phyloP scores from a whole-genome alignment of 2,888 invertebrate genomes.

The Polydrusus cervinus region DNA sequence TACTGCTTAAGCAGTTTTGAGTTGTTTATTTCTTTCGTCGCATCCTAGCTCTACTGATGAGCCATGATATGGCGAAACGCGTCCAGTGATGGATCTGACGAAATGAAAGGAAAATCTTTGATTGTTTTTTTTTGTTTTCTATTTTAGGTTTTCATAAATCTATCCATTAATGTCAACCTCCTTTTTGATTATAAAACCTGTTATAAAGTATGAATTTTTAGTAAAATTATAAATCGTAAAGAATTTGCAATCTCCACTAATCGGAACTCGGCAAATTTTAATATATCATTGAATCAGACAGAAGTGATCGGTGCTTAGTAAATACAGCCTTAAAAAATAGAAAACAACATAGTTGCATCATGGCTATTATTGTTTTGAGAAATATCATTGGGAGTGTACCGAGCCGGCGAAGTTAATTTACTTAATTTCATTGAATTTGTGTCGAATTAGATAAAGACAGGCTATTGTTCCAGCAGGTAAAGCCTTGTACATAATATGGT shows the following conservation, averaged over 20 bases:
- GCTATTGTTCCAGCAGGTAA: neutral
- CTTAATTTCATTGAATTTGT: conserved; percentile 31
- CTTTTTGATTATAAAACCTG: too few relatives aligned
- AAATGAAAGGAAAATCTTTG: too few relatives aligned
- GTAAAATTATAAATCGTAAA: neutral
- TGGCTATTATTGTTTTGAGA: conserved; percentile 45
- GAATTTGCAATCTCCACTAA: conserved; percentile 11
- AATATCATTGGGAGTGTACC: conserved; percentile 42
- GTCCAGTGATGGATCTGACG: too few relatives aligned
- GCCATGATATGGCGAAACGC: too few relatives aligned
- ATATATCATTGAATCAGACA: conserved; percentile 39
- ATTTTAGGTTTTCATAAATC: too few relatives aligned
- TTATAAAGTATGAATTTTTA: neutral
- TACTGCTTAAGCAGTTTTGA: too few relatives aligned
- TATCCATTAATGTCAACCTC: too few relatives aligned
- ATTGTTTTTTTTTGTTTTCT: too few relatives aligned
- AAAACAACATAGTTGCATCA: conserved; percentile 47
- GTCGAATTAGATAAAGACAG: conserved; percentile 19
- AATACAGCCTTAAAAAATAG: conserved; percentile 50
- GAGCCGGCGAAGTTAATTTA: conserved; percentile 27
- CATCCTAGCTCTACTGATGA: too few relatives aligned
- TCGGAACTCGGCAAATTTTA: conserved; percentile 21
- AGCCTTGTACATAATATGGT: conserved; percentile 6
- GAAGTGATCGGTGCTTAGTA: conserved; percentile 35
- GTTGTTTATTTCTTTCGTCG: too few relatives aligned